Percentiles rank a stretch among this genome's conserved stretches.
phyloP scores from a whole-genome alignment of 2,113 vertebrate species.

The Strigops habroptila region DNA sequence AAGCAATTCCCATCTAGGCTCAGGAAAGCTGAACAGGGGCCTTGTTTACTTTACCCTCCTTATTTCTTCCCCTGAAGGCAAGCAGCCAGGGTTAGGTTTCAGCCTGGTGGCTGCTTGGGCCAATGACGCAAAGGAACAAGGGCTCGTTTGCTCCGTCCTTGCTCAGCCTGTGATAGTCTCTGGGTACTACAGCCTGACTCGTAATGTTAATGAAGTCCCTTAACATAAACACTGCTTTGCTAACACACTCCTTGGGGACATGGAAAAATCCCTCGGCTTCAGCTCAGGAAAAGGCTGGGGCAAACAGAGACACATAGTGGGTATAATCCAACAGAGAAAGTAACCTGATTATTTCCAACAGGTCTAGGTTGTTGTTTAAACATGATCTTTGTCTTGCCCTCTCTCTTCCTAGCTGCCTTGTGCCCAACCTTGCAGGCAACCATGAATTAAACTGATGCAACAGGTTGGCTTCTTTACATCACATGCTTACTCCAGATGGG shows the following conservation, averaged over 20 bases:
- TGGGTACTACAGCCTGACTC: not conserved
- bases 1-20: constrained; percentile 28
- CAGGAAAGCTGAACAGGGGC: constrained; percentile 3
- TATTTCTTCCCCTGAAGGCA: constrained; percentile 12
- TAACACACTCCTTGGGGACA: constrained; percentile 13
- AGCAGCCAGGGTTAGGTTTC: constrained; percentile 24
- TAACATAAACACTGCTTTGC: constrained; percentile 43
- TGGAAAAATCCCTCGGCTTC: not conserved
- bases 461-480: not conserved
- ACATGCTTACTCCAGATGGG: not conserved
- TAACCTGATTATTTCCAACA: not conserved
- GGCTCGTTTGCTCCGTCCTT: not conserved
- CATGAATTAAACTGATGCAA: not conserved
- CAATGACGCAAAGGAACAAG: constrained; percentile 37
- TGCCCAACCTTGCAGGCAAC: not conserved
- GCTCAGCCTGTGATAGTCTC: not conserved
- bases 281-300: not conserved
- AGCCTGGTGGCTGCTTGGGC: constrained; percentile 9
- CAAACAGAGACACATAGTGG: not conserved
- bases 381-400: not conserved
- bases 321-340: not conserved
- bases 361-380: not conserved
- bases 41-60: constrained; percentile 38
- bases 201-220: constrained; percentile 14
- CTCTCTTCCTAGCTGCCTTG: not conserved